phyloP scores from a whole-genome alignment of 1,140 invertebrate genomes.

The Drosophila elegans region DNA sequence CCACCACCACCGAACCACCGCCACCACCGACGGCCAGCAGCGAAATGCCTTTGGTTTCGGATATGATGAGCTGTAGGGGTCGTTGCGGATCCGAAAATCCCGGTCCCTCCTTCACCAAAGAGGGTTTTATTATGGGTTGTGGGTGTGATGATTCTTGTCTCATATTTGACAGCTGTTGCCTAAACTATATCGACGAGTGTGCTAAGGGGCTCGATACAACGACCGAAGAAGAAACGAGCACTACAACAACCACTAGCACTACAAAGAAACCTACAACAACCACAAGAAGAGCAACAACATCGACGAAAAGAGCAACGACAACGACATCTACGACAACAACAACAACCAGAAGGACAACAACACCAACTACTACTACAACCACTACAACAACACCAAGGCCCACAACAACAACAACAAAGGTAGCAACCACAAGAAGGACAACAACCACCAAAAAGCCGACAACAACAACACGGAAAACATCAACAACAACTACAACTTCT shows the following conservation, averaged over 20 bases:
- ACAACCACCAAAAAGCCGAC: slow-evolving; percentile 4
- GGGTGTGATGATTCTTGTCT: slow-evolving; percentile 57
- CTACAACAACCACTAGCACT: slow-evolving; percentile 5
- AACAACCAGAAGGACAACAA: neutral
- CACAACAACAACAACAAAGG: slow-evolving; percentile 16
- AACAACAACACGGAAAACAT: neutral
- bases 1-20: slow-evolving; percentile 39
- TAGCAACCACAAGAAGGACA: slow-evolving; percentile 7
- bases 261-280: slow-evolving; percentile 14
- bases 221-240: neutral
- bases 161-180: slow-evolving; percentile 49
- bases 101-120: no score
- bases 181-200: slow-evolving; percentile 46
- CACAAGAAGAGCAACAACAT: neutral
- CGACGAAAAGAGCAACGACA: slow-evolving; percentile 14
- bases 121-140: slow-evolving; percentile 33
- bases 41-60: slow-evolving; percentile 19
- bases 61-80: slow-evolving; percentile 55
- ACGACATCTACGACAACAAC: slow-evolving; percentile 18
- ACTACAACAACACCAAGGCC: slow-evolving; percentile 3
- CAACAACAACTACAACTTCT: slow-evolving; percentile 2
- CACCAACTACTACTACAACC: slow-evolving; percentile 10
- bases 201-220: neutral
- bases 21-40: neutral
- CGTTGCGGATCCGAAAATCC: slow-evolving; percentile 41